Evolutionary conservation across 1,140 invertebrate genomes (phyloP), one percentile per base, ranked within the genome.

Genomic region (Zaprionus taronus): DNA sequence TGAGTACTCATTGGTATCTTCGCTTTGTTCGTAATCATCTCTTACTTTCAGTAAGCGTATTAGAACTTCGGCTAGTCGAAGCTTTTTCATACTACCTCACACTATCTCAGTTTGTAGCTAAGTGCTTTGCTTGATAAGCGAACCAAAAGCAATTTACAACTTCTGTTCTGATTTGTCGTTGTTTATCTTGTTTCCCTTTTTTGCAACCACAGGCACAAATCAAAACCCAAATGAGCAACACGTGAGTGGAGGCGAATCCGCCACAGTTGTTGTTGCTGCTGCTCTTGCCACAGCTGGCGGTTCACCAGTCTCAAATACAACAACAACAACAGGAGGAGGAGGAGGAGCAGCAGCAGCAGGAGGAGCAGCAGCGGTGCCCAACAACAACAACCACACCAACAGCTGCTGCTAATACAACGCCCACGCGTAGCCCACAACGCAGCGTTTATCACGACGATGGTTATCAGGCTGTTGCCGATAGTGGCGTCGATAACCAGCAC

Each of bases 171-270:
- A 47, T 49, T 15, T n/a, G 24, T 47, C 20, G 22, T 47, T 28
- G 36, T 41, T 47, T 47, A 47, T 60, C 41, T 56, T n/a, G 12
- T 61, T 41, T 56, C n/a, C 41, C 41, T 72, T 65, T 65, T 51
- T 57, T 67, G 20, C 41, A 22, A 70, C 26, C 57, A 92, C 57
- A 92, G 91, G 85, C 83, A 79, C 87, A 84, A 92, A 89, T 83
- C 83, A 79, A 89, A 91, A 91, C 75, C 68, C 75, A 83, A 92
- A 81, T 92, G 91, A 92, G 66, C 81, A 80, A 77, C 91, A 84
- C 79, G 81, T 90, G 85, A 89, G 49, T n/a, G 47, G 41, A 47
- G 41, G 20, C 64, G 84, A 87, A 36, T 57, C 78, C 26, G 70
- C 78, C 65, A 68, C 68, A 77, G 49, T 73, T 65, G 78, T 69